Conservation (phyloP, 2,888 invertebrate genomes). For the Drosophila anomelani region DNA sequence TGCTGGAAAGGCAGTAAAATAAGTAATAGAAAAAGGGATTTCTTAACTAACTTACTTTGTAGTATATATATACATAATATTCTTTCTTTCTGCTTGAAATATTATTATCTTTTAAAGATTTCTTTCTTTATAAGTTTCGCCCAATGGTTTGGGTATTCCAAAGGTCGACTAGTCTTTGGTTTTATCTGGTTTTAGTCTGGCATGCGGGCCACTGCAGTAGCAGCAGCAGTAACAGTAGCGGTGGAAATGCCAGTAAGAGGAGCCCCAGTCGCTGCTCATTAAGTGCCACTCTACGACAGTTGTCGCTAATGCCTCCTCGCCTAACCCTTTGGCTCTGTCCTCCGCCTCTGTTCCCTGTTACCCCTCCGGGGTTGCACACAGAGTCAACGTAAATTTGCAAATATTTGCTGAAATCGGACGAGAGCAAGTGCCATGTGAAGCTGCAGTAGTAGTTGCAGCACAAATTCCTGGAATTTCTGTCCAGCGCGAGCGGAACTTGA, state of each 20-base stretch:
- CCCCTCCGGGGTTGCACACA: conserved; percentile 64
- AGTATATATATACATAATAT: neutral
- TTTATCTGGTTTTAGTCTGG: conserved; percentile 49
- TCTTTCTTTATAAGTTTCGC: too few species aligned
- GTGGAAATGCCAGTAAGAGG: conserved; percentile 31
- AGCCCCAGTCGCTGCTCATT: conserved; percentile 74
- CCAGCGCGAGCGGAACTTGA: conserved; percentile 34
- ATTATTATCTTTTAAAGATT: too few species aligned
- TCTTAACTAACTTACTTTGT: neutral
- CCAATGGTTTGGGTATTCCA: neutral
- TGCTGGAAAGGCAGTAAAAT: too few species aligned
- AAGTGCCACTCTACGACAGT: conserved; percentile 80
- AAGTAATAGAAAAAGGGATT: neutral
- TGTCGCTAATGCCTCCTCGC: conserved; percentile 75
- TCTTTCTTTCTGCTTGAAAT: neutral
- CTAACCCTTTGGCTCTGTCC: conserved; percentile 23
- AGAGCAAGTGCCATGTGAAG: conserved; percentile 38
- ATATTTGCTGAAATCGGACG: conserved; percentile 77
- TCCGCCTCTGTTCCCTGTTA: neutral
- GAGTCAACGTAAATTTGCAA: conserved; percentile 77
- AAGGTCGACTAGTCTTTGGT: neutral
- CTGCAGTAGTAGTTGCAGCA: conserved; percentile 11
- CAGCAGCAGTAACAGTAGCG: conserved; percentile 34
- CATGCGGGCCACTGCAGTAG: conserved; percentile 70
- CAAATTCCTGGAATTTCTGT: conserved; percentile 58